phyloP scores from a whole-genome alignment of 2,797 vertebrate species.

The Dallia pectoralis region DNA sequence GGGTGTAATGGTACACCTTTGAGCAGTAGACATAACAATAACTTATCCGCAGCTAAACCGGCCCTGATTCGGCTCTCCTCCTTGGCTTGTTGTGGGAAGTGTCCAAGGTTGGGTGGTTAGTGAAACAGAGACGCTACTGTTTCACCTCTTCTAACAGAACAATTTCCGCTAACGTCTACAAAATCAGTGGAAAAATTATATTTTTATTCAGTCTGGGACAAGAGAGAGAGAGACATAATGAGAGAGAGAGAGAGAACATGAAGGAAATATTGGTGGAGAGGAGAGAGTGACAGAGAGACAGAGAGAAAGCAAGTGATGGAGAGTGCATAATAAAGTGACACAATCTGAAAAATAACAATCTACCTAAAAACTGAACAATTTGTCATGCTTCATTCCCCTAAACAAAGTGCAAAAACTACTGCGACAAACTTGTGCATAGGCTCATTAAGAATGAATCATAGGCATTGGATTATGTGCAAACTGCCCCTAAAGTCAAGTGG shows the following conservation, averaged over 20 bases:
- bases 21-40: slow-evolving; percentile 74
- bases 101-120: slow-evolving; percentile 41
- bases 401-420: no score
- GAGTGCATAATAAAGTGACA: no score
- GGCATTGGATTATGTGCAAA: no score
- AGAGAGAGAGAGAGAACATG: not conserved
- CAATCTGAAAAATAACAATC: no score
- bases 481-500: no score
- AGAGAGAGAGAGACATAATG: not conserved
- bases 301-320: no score
- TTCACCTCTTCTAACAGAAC: slow-evolving; percentile 21
- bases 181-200: slow-evolving; percentile 35
- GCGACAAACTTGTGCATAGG: no score
- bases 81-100: slow-evolving; percentile 39
- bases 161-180: slow-evolving; percentile 30
- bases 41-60: slow-evolving; percentile 57
- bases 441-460: no score
- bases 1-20: slow-evolving; percentile 64
- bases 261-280: not conserved
- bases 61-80: slow-evolving; percentile 45
- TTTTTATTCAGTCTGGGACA: not conserved
- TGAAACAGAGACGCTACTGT: slow-evolving; percentile 55
- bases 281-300: not conserved
- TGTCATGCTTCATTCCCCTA: no score
- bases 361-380: no score